Conservation (phyloP, 2,797 vertebrate species). For the Rousettus madagascariensis region DNA sequence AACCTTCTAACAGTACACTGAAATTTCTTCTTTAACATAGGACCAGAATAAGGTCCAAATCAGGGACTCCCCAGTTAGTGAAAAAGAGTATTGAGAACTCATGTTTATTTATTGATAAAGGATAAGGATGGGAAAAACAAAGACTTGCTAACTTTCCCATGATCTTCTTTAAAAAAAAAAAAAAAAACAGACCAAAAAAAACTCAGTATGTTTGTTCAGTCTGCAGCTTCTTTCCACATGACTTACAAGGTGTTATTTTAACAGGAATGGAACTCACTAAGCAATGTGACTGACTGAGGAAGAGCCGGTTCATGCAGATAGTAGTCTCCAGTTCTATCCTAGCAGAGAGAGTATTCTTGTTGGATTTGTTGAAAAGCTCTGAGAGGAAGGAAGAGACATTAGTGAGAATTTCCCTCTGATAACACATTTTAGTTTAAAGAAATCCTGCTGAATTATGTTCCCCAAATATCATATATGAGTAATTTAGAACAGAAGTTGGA, state of each 20-base stretch:
- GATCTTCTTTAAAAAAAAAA: slow-evolving; percentile 42
- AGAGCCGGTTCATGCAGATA: slow-evolving; percentile 70
- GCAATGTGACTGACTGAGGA: slow-evolving; percentile 50
- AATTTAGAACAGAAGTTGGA: slow-evolving; percentile 71
- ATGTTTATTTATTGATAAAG: slow-evolving; percentile 52
- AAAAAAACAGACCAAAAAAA: neutral
- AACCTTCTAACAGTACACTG: neutral
- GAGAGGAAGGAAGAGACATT: slow-evolving; percentile 85
- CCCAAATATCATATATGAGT: slow-evolving; percentile 69
- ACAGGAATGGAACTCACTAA: slow-evolving; percentile 71
- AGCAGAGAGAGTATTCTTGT: slow-evolving; percentile 72
- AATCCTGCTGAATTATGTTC: slow-evolving; percentile 76
- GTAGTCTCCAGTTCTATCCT: slow-evolving; percentile 71
- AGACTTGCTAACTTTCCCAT: slow-evolving; percentile 56
- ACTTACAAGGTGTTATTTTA: slow-evolving; percentile 78
- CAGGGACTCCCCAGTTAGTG: neutral
- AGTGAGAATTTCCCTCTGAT: slow-evolving; percentile 85
- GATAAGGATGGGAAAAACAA: slow-evolving; percentile 47
- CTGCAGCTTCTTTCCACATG: slow-evolving; percentile 74
- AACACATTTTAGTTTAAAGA: slow-evolving; percentile 80
- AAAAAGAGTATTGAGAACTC: slow-evolving; percentile 17
- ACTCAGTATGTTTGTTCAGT: slow-evolving; percentile 77
- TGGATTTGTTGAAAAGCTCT: slow-evolving; percentile 76
- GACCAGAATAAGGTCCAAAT: neutral
- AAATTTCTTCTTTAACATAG: neutral